A percentile compares a stretch with the other conserved stretches of the same genome.
Evolutionary conservation across 2,113 vertebrate species (phyloP).

Genomic region (Galeopterus variegatus): DNA sequence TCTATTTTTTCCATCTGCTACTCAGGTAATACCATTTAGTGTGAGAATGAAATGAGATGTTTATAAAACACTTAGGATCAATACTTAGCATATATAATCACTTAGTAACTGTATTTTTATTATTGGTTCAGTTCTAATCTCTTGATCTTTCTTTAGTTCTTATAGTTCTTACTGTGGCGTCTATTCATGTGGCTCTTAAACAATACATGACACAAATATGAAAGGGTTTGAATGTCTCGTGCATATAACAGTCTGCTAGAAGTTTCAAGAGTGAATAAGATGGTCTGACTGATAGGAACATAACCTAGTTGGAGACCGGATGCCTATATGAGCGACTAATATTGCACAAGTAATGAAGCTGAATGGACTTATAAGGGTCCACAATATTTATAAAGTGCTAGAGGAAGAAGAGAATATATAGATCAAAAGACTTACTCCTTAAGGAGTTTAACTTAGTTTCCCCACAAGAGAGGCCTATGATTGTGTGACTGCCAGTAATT

Average conservation of each 20-base stretch:
- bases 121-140: not conserved
- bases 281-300: not conserved
- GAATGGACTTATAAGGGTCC: not conserved
- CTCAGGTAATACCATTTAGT: not conserved
- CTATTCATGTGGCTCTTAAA: not conserved
- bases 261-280: not conserved
- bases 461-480: not conserved
- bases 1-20: not conserved
- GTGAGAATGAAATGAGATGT: not conserved
- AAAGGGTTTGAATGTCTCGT: not conserved
- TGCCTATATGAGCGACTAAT: not conserved
- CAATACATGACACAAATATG: not conserved
- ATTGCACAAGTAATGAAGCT: not conserved
- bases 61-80: not conserved
- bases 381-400: not conserved
- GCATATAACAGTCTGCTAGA: not conserved
- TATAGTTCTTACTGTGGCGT: not conserved
- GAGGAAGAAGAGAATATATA: not conserved
- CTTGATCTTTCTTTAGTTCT: constrained; percentile 7
- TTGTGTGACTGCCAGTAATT: not conserved
- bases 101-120: constrained; percentile 22
- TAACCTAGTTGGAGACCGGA: not conserved
- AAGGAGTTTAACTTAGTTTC: not conserved
- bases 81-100: not conserved
- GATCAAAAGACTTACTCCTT: not conserved